Evolutionary conservation across 2,113 vertebrate genomes (phyloP).

Genomic region (Campylomormyrus numenius): DNA sequence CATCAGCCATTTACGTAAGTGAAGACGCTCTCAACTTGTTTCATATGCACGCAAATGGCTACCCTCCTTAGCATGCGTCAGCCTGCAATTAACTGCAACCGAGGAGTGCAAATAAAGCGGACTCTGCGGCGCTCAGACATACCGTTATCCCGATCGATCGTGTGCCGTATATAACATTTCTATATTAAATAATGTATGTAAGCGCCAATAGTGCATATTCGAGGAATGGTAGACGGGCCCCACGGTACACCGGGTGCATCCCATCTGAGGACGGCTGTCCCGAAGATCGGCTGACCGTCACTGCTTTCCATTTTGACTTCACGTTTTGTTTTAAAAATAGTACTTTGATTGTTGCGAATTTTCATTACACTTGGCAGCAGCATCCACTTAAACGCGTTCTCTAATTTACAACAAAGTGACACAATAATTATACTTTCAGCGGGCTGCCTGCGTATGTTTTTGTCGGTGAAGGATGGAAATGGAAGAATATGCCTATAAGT

Average conservation of each 20-base stretch:
- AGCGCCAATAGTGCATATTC: neutral
- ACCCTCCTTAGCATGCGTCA: constrained; percentile 47
- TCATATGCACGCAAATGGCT: constrained; percentile 72
- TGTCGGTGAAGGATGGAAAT: neutral
- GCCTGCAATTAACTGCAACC: constrained; percentile 38
- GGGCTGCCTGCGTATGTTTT: neutral
- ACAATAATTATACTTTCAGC: neutral
- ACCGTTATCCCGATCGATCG: neutral
- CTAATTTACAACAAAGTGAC: constrained; percentile 2
- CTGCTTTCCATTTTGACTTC: neutral
- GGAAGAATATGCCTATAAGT: neutral
- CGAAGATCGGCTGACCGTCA: neutral
- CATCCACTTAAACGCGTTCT: neutral
- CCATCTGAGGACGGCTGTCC: neutral
- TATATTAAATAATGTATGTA: neutral
- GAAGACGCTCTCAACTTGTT: constrained; percentile 58
- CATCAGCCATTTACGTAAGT: constrained; percentile 72
- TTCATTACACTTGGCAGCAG: neutral
- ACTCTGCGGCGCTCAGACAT: neutral
- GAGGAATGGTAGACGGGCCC: neutral
- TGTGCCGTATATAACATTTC: neutral
- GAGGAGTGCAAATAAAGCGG: constrained; percentile 33
- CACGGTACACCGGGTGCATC: neutral
- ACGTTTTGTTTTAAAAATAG: neutral
- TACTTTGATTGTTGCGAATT: neutral